phyloP scores from a whole-genome alignment of 2,888 invertebrate genomes.

The Myopa testacea region DNA sequence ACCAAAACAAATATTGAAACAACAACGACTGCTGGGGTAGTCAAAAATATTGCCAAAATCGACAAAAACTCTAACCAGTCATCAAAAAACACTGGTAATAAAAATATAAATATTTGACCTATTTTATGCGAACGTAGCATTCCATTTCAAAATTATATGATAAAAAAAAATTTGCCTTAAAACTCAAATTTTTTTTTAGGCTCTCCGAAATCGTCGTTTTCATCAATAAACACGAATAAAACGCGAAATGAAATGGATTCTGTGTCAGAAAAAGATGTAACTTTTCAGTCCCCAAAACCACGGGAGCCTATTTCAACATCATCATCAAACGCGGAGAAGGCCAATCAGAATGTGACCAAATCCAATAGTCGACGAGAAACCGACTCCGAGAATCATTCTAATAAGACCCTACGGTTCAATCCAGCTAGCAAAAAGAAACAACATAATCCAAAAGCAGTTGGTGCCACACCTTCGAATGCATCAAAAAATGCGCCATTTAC shows the following conservation, averaged over 20 bases:
- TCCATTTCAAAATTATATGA: not conserved
- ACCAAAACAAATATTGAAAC: not conserved
- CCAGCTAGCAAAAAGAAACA: conserved; percentile 44
- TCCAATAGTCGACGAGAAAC: not conserved
- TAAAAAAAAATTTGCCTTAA: not conserved
- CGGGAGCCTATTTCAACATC: not conserved
- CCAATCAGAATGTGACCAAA: not conserved
- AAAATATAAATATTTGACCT: not conserved
- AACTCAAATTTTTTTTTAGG: not conserved
- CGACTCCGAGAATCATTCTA: conserved; percentile 38
- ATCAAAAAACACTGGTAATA: not conserved
- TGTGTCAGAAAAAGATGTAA: not conserved
- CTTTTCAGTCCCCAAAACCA: conserved; percentile 6
- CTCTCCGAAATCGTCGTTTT: not conserved
- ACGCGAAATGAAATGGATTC: not conserved
- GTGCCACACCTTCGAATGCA: conserved; percentile 40
- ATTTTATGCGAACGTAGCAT: no score
- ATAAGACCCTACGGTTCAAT: conserved; percentile 51
- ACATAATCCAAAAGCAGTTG: conserved; percentile 19
- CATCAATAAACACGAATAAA: not conserved
- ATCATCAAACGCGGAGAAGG: not conserved
- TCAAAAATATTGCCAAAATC: not conserved
- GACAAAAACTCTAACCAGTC: not conserved
- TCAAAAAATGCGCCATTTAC: conserved; percentile 53
- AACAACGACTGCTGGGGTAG: not conserved